Evolutionary conservation across 2,888 invertebrate genomes (phyloP).

Genomic region (Eutolmus rufibarbis): DNA sequence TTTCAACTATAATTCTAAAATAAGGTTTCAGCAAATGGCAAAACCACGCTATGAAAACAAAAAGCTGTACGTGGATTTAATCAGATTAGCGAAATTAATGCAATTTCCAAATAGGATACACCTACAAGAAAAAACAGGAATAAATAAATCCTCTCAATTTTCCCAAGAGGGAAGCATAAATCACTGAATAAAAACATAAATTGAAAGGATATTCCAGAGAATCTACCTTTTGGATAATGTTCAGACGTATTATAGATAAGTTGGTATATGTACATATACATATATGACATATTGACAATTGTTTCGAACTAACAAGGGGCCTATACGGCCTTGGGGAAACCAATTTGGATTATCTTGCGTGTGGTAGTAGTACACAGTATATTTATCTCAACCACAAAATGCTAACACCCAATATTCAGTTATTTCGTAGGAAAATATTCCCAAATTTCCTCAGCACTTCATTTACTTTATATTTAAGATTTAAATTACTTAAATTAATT

Average conservation of each 20-base stretch:
- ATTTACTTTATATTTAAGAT: too few species aligned
- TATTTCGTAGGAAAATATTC: too few species aligned
- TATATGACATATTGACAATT: background rate
- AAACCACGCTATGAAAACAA: background rate
- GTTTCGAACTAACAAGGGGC: background rate
- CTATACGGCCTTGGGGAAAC: too few species aligned
- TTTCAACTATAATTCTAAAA: background rate
- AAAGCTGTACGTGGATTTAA: background rate
- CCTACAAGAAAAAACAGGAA: background rate
- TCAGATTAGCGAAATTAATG: background rate
- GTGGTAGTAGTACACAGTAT: too few species aligned
- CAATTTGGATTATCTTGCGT: too few species aligned
- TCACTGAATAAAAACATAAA: background rate
- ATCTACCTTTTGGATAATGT: too few species aligned
- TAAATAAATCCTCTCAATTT: background rate
- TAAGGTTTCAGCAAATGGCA: background rate
- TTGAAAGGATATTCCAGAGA: background rate
- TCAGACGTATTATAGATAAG: background rate
- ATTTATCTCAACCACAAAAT: too few species aligned
- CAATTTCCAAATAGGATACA: background rate
- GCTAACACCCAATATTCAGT: too few species aligned
- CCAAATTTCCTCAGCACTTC: too few species aligned
- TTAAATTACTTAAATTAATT: too few species aligned
- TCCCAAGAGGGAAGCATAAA: background rate
- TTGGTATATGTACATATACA: background rate